Conservation (phyloP, 2,113 vertebrate species). For the Poeciliopsis prolifica region DNA sequence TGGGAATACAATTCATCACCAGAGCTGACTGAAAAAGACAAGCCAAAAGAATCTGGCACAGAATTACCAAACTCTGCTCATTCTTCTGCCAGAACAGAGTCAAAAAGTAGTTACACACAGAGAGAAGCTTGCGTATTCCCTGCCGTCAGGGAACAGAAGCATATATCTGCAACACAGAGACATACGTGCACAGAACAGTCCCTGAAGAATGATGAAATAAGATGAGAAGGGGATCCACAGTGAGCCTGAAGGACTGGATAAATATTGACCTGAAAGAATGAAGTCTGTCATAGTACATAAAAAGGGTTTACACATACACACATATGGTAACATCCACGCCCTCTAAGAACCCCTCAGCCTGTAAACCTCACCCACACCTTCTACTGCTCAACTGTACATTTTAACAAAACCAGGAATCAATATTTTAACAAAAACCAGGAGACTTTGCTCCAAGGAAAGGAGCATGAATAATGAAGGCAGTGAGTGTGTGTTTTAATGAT, state of each 20-base stretch:
- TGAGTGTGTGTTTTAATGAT: conserved; percentile 27
- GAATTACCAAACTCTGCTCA: conserved; percentile 9
- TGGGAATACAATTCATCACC: conserved; percentile 42
- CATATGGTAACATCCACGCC: neutral
- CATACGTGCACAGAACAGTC: conserved; percentile 13
- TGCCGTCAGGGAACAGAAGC: conserved; percentile 20
- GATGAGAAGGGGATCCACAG: conserved; percentile 54
- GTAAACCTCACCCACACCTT: conserved; percentile 15
- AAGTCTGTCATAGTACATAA: conserved; percentile 64
- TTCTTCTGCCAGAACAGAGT: conserved; percentile 31
- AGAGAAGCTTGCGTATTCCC: conserved; percentile 5
- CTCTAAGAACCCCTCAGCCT: conserved; percentile 19
- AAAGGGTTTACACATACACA: conserved; percentile 24
- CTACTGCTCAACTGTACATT: conserved; percentile 23
- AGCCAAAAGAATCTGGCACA: conserved; percentile 34
- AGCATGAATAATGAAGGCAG: conserved; percentile 51
- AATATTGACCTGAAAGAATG: conserved; percentile 74
- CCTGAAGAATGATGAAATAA: conserved; percentile 57
- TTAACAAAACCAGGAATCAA: conserved; percentile 39
- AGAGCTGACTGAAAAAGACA: conserved; percentile 31
- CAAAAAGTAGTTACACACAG: conserved; percentile 15
- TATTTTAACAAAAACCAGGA: conserved; percentile 42
- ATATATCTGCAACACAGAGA: conserved; percentile 40
- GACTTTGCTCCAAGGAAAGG: conserved; percentile 27
- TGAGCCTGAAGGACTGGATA: conserved; percentile 61